phyloP scores from a whole-genome alignment of 2,888 invertebrate species.

The Acleris emargana region DNA sequence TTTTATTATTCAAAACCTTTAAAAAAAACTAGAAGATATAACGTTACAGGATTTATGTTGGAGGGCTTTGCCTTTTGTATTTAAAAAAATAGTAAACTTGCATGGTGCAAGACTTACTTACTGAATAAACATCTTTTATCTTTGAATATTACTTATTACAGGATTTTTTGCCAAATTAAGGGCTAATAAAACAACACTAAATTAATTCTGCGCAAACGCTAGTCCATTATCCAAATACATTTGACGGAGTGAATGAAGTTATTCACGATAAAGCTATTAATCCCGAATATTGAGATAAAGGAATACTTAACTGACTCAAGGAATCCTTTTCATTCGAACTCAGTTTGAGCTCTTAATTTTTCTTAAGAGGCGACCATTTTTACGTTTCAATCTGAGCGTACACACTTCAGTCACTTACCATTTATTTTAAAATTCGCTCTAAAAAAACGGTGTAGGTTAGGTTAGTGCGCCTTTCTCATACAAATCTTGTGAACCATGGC shows the following conservation, averaged over 20 bases:
- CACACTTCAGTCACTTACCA: constrained; percentile 3
- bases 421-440: background rate
- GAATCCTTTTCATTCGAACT: constrained; percentile 22
- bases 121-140: too few species aligned
- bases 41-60: too few species aligned
- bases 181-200: background rate
- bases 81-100: too few species aligned
- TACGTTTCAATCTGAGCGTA: constrained; percentile 16
- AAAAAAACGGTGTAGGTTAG: too few species aligned
- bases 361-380: constrained; percentile 25
- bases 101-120: too few species aligned
- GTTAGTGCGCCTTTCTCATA: too few species aligned
- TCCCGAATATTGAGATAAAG: constrained; percentile 25
- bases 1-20: too few species aligned
- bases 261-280: constrained; percentile 27
- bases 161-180: too few species aligned
- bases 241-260: constrained; percentile 9
- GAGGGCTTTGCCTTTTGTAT: too few species aligned
- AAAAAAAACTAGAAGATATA: too few species aligned
- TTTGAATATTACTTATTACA: too few species aligned
- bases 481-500: too few species aligned
- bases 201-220: background rate
- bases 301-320: constrained; percentile 18
- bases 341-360: constrained; percentile 16
- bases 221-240: constrained; percentile 18